phyloP scores from a whole-genome alignment of 2,888 invertebrate species.

The Scaptomyza tumidula region DNA sequence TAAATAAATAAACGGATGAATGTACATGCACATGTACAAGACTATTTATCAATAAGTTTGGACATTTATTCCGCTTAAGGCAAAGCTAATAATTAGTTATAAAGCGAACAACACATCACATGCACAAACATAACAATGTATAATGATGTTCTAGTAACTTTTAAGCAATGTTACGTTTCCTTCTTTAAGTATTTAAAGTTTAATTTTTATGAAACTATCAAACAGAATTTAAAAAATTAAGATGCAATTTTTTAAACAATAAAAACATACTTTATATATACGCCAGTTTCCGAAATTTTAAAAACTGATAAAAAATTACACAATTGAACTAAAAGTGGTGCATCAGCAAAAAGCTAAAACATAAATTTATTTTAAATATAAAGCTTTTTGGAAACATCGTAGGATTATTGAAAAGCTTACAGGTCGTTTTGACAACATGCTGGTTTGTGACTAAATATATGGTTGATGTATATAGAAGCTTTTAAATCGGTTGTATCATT shows the following conservation, averaged over 20 bases:
- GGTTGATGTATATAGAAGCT: constrained; percentile 10
- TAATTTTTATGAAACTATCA: too few species aligned
- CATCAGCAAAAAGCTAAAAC: constrained; percentile 30
- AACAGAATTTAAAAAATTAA: not conserved
- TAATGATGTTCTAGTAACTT: constrained; percentile 17
- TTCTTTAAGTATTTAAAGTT: too few species aligned
- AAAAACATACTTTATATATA: not conserved
- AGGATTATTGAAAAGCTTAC: constrained; percentile 14
- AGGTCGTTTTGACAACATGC: constrained; percentile 10
- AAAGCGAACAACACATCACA: not conserved
- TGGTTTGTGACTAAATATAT: constrained; percentile 41
- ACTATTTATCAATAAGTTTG: not conserved
- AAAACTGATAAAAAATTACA: constrained; percentile 26
- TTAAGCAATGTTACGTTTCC: not conserved
- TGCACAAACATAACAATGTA: not conserved
- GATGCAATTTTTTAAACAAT: not conserved
- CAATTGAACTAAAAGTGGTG: constrained; percentile 35
- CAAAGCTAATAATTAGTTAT: not conserved
- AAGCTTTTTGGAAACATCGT: constrained; percentile 26
- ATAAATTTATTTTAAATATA: constrained; percentile 27
- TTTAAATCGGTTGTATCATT: constrained; percentile 10
- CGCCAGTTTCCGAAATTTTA: constrained; percentile 9
- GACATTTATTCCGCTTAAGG: not conserved
- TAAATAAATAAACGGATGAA: constrained; percentile 15
- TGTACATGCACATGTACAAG: constrained; percentile 4